These are phyloP conservation scores for Andrena praecox DNA, from an alignment of 2,888 invertebrate species.

Conservation along the genomic window DNA sequence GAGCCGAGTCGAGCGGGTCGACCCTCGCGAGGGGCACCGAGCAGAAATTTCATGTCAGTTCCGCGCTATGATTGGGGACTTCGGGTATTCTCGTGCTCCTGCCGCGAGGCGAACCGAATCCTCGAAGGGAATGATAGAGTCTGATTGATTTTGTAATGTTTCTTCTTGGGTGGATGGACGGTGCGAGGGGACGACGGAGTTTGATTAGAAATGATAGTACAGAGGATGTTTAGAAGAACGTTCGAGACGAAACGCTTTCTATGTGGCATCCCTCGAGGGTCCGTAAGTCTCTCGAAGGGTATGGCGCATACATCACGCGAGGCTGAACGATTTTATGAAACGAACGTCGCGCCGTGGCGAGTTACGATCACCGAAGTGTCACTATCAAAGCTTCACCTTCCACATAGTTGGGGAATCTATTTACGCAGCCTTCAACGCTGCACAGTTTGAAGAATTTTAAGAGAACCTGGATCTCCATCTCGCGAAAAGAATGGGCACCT, in stretches of 20 bases:
- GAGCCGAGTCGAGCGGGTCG: neutral
- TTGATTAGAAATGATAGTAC: neutral
- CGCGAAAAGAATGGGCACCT: no score
- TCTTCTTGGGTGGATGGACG: no score
- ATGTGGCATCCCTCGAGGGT: neutral
- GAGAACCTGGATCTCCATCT: no score
- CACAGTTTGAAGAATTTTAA: neutral
- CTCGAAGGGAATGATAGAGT: no score
- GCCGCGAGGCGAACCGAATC: no score
- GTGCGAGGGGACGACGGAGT: no score
- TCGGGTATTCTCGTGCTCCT: neutral
- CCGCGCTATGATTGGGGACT: neutral
- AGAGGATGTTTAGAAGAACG: neutral
- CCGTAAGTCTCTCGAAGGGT: neutral
- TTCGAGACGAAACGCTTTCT: neutral
- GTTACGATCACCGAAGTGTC: constrained; percentile 11
- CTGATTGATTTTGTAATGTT: no score
- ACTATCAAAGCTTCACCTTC: constrained; percentile 21
- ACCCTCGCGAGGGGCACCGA: neutral
- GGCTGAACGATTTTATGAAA: constrained; percentile 26
- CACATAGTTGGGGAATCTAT: neutral
- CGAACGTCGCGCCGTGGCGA: neutral
- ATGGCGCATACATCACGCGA: neutral
- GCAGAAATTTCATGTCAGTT: constrained; percentile 7
- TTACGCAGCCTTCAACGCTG: constrained; percentile 1